These are phyloP conservation scores for Pogona vitticeps DNA, from an alignment of 2,113 vertebrate species.

Conservation along the genomic window DNA sequence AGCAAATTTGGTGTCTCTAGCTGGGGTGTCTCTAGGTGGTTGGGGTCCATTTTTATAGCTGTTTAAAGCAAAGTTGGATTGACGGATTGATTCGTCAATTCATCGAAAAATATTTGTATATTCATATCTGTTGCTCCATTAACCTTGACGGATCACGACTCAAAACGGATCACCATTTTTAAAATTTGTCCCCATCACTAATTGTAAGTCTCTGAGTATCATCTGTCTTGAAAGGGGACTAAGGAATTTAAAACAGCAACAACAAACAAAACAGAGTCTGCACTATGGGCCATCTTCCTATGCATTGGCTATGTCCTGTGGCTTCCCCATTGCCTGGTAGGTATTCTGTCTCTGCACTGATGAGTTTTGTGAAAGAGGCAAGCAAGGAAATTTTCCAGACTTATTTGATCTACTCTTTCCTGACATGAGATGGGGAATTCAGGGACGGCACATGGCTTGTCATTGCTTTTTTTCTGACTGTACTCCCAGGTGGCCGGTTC, in stretches of 20 bases:
- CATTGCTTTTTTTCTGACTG: constrained; percentile 40
- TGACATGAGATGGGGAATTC: constrained; percentile 34
- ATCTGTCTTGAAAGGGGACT: not conserved
- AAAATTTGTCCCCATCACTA: no score
- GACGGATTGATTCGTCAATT: no score
- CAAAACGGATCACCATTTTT: no score
- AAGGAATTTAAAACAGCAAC: not conserved
- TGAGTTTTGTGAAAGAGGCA: constrained; percentile 35
- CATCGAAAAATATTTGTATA: no score
- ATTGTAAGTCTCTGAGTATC: not conserved
- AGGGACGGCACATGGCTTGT: constrained; percentile 52
- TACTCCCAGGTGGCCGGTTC: constrained; percentile 58
- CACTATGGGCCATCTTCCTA: constrained; percentile 7
- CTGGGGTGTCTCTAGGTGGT: no score
- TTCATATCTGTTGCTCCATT: no score
- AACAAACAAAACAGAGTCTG: constrained; percentile 6
- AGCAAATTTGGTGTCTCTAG: no score
- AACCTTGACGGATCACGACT: no score
- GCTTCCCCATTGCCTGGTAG: constrained; percentile 35
- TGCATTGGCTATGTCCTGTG: constrained; percentile 27
- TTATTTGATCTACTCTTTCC: constrained; percentile 9
- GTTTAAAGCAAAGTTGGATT: no score
- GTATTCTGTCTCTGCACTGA: constrained; percentile 40
- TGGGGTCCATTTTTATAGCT: no score
- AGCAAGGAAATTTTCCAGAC: constrained; percentile 43